These are phyloP conservation scores for Leptothorax acervorum DNA, from an alignment of 2,888 invertebrate genomes.

Conservation along the genomic window DNA sequence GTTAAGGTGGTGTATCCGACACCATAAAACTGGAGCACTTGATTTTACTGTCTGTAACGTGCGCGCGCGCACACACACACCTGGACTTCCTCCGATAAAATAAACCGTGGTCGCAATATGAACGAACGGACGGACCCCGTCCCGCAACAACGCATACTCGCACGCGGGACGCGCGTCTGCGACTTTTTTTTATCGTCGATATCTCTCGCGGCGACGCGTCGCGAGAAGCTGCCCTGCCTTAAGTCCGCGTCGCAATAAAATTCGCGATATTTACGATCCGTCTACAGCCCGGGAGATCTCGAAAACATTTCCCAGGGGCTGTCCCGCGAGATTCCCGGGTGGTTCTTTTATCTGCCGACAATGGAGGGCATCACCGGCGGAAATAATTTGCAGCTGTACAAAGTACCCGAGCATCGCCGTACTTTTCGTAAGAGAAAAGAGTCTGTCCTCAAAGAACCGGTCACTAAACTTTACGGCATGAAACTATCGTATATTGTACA, in stretches of 20 bases:
- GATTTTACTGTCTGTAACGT: constrained; percentile 75
- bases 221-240: constrained; percentile 4
- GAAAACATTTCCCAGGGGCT: constrained; percentile 49
- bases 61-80: constrained; percentile 36
- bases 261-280: constrained; percentile 60
- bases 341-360: constrained; percentile 30
- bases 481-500: constrained; percentile 20
- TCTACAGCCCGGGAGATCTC: constrained; percentile 35
- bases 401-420: not conserved
- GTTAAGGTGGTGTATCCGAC: constrained; percentile 69
- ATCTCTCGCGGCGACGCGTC: constrained; percentile 54
- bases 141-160: not conserved
- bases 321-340: not conserved
- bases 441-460: not conserved
- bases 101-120: not conserved
- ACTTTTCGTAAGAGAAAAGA: constrained; percentile 13
- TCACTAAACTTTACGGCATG: not conserved
- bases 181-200: constrained; percentile 67
- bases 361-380: constrained; percentile 12
- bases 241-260: constrained; percentile 52
- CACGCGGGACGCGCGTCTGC: constrained; percentile 1
- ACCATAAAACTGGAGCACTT: constrained; percentile 76
- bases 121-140: not conserved
- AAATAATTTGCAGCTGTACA: constrained; percentile 40
- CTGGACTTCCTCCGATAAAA: constrained; percentile 36